Evolutionary conservation across 2,888 invertebrate genomes (phyloP).

Genomic region (Cryptocephalus moraei): DNA sequence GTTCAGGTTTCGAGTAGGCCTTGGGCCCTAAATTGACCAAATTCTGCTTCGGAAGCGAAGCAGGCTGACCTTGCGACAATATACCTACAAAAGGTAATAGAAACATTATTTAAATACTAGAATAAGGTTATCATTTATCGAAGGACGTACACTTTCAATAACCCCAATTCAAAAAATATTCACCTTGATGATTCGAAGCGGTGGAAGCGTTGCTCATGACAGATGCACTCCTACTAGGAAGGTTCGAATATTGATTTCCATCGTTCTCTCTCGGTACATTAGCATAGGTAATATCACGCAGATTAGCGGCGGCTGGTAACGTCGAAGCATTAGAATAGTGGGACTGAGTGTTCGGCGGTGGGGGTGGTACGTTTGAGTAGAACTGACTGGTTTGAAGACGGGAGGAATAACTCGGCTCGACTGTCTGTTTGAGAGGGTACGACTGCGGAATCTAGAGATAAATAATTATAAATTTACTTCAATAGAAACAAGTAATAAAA

Average conservation of each 20-base stretch:
- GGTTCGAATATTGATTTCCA: slow-evolving; percentile 19
- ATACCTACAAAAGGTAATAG: too few relatives aligned
- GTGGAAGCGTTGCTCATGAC: slow-evolving; percentile 18
- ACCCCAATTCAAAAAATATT: neutral
- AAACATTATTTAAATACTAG: too few relatives aligned
- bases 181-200: slow-evolving; percentile 14
- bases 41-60: slow-evolving; percentile 8
- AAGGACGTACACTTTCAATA: neutral
- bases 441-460: slow-evolving; percentile 62
- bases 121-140: too few relatives aligned
- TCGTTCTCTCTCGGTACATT: slow-evolving; percentile 20
- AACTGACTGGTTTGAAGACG: slow-evolving; percentile 46
- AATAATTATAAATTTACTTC: neutral
- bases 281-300: neutral
- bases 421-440: slow-evolving; percentile 55
- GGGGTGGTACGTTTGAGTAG: slow-evolving; percentile 35
- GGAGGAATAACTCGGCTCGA: slow-evolving; percentile 67
- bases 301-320: neutral
- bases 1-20: slow-evolving; percentile 21
- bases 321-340: slow-evolving; percentile 20
- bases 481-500: neutral
- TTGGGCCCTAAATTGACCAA: slow-evolving; percentile 5
- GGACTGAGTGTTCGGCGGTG: slow-evolving; percentile 32
- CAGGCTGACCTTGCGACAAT: neutral
- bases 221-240: slow-evolving; percentile 18